Evolutionary conservation across 1,140 invertebrate genomes (phyloP).

Genomic region (Lepidotrigona ventralis): DNA sequence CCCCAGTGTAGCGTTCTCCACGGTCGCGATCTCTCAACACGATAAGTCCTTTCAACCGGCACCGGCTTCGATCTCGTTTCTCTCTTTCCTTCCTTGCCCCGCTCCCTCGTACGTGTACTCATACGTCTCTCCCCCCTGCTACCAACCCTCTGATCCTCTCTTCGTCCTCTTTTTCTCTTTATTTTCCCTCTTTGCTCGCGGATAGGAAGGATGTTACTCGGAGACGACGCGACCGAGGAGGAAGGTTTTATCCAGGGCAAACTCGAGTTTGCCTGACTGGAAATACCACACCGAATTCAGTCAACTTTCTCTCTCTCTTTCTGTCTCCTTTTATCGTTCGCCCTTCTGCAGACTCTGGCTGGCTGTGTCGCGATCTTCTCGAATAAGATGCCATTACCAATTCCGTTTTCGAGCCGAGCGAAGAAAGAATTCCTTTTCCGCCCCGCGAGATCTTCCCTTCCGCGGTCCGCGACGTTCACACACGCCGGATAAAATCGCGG

Average conservation of each 20-base stretch:
- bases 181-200: slow-evolving; percentile 13
- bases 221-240: slow-evolving; percentile 55
- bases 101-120: slow-evolving; percentile 21
- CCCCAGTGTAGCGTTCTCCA: slow-evolving; percentile 44
- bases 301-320: slow-evolving; percentile 27
- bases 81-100: slow-evolving; percentile 45
- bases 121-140: too few species aligned
- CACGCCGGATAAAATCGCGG: background rate
- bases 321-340: background rate
- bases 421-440: slow-evolving; percentile 10
- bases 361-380: background rate
- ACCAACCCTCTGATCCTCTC: background rate
- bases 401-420: slow-evolving; percentile 41
- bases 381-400: slow-evolving; percentile 40
- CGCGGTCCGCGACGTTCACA: background rate
- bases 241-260: slow-evolving; percentile 60
- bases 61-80: slow-evolving; percentile 49
- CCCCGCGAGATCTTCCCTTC: background rate
- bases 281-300: slow-evolving; percentile 56
- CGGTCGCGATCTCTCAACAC: slow-evolving; percentile 62
- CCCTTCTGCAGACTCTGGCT: background rate
- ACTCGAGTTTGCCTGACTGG: slow-evolving; percentile 45
- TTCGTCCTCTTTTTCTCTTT: background rate
- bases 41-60: slow-evolving; percentile 64
- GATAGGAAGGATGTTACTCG: slow-evolving; percentile 57